These are phyloP conservation scores for Ophonus ardosiacus DNA, from an alignment of 2,888 invertebrate genomes.

Conservation along the genomic window DNA sequence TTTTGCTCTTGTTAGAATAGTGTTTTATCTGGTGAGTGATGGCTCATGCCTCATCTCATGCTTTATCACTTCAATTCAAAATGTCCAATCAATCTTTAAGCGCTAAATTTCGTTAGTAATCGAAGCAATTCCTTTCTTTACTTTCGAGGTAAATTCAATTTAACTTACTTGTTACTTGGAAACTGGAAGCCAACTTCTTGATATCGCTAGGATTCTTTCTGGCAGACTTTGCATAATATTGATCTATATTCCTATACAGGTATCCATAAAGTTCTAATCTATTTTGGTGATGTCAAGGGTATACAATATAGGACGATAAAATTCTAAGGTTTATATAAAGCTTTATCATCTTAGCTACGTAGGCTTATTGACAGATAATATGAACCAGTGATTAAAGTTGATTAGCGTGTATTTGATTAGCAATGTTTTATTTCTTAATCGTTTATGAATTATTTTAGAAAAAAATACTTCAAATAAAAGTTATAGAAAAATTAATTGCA, in stretches of 20 bases:
- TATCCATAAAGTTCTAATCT: neutral
- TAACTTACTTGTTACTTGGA: conserved; percentile 33
- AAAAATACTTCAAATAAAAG: too few relatives aligned
- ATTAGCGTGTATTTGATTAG: too few relatives aligned
- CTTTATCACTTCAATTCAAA: conserved; percentile 45
- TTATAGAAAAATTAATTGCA: too few relatives aligned
- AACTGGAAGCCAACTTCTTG: conserved; percentile 40
- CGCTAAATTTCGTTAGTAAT: conserved; percentile 31
- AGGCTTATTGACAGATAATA: too few relatives aligned
- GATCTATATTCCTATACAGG: neutral
- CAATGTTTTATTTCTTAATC: too few relatives aligned
- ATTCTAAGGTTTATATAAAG: neutral
- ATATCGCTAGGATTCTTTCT: neutral
- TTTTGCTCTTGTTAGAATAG: neutral
- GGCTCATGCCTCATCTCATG: conserved; percentile 48
- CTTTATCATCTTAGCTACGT: too few relatives aligned
- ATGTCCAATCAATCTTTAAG: conserved; percentile 38
- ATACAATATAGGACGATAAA: neutral
- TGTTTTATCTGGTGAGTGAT: conserved; percentile 52
- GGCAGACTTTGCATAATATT: neutral
- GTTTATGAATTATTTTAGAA: too few relatives aligned
- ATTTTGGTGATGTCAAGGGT: neutral
- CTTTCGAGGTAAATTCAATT: conserved; percentile 47
- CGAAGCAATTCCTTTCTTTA: conserved; percentile 38
- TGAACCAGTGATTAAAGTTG: too few relatives aligned